phyloP scores from a whole-genome alignment of 2,113 vertebrate species.

The Chionomys nivalis region DNA sequence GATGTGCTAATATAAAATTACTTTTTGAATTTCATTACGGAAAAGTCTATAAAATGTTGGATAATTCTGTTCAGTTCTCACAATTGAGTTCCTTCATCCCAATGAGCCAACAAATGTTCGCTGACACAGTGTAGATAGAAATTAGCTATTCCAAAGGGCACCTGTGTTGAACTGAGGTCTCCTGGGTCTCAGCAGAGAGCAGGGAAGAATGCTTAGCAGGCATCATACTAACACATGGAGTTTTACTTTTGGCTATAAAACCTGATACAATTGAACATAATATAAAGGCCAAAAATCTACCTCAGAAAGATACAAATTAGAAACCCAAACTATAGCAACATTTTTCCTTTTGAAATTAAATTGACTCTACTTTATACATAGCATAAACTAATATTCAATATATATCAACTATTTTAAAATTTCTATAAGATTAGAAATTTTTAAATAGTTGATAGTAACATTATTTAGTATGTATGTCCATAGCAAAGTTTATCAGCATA shows the following conservation, averaged over 20 bases:
- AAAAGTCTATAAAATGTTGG: constrained; percentile 52
- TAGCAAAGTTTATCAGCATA: constrained; percentile 19
- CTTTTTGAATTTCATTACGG: constrained; percentile 69
- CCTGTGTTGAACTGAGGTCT: neutral
- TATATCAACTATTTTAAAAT: too few species aligned
- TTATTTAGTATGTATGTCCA: neutral
- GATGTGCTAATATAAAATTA: constrained; percentile 75
- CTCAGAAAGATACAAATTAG: neutral
- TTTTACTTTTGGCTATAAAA: constrained; percentile 3
- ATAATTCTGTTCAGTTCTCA: neutral
- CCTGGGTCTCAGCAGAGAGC: neutral
- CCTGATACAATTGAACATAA: neutral
- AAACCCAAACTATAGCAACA: neutral
- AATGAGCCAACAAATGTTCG: constrained; percentile 30
- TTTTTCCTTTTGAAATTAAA: neutral
- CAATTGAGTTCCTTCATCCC: constrained; percentile 41
- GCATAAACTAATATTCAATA: neutral
- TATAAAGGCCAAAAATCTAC: neutral
- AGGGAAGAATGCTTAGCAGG: constrained; percentile 22
- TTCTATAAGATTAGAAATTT: too few species aligned
- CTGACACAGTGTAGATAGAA: constrained; percentile 24
- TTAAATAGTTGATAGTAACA: constrained; percentile 40
- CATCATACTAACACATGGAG: neutral
- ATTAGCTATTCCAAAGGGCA: constrained; percentile 17
- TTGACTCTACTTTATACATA: neutral